Evolutionary conservation across 1,140 invertebrate species (phyloP).

Genomic region (Papilio xuthus): DNA sequence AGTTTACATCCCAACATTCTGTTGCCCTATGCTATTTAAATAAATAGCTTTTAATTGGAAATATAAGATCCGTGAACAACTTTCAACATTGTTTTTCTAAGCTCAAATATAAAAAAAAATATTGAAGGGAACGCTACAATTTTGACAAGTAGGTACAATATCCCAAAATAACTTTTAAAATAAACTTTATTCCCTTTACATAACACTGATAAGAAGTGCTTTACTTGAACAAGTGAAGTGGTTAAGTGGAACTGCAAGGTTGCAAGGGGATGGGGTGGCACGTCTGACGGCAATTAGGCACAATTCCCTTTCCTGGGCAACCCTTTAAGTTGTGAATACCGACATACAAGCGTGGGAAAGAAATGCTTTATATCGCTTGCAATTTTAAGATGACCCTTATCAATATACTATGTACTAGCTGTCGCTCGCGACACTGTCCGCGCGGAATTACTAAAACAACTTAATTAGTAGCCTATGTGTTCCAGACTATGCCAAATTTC

Average conservation of each 20-base stretch:
- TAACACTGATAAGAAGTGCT: background rate
- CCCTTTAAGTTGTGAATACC: constrained; percentile 10
- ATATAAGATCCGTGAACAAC: too few species aligned
- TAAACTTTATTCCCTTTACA: background rate
- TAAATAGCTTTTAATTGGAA: too few species aligned
- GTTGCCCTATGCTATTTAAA: too few species aligned
- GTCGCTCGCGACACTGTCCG: background rate
- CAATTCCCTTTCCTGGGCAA: constrained; percentile 8
- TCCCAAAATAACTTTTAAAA: background rate
- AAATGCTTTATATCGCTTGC: background rate
- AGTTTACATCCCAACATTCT: background rate
- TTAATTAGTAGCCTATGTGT: too few species aligned
- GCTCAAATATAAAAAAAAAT: background rate
- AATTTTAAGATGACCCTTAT: background rate
- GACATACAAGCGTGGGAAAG: background rate
- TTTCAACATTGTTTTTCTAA: background rate
- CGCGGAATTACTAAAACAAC: too few species aligned
- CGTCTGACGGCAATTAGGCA: constrained; percentile 16
- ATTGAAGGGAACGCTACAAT: background rate
- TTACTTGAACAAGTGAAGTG: background rate
- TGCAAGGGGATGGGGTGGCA: background rate
- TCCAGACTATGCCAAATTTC: too few species aligned
- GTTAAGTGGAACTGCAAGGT: constrained; percentile 8
- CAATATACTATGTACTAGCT: background rate
- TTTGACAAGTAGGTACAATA: background rate